A percentile compares a stretch with the other conserved stretches of the same genome.
These are phyloP conservation scores for Lepidostoma basale DNA, from an alignment of 1,140 invertebrate genomes.

Conservation along the genomic window DNA sequence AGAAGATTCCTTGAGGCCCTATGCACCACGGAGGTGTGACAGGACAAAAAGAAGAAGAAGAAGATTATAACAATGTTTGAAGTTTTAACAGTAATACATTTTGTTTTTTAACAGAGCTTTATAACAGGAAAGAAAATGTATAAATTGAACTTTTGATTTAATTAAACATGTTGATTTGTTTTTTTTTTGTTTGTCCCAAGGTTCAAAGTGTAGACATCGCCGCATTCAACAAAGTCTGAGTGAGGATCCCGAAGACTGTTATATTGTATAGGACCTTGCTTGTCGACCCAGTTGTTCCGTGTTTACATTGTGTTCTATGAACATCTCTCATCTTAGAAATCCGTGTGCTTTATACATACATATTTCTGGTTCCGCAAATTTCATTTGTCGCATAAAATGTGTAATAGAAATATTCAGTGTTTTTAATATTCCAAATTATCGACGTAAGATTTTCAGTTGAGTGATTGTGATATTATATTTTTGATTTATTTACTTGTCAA, in stretches of 20 bases:
- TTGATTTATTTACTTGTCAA: constrained; percentile 8
- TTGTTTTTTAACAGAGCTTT: no score
- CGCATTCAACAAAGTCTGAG: constrained; percentile 84
- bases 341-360: no score
- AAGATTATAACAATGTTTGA: no score
- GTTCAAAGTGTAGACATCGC: constrained; percentile 84
- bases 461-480: constrained; percentile 11
- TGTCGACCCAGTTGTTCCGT: background rate
- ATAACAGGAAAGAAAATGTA: background rate
- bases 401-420: no score
- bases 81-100: no score
- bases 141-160: background rate
- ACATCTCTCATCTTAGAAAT: constrained; percentile 2
- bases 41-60: no score
- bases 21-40: no score
- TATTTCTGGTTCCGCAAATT: no score
- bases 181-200: constrained; percentile 57
- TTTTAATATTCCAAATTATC: constrained; percentile 12
- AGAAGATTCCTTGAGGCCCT: no score
- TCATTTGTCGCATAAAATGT: no score
- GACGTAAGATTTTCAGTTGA: no score
- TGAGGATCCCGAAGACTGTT: constrained; percentile 11
- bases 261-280: background rate
- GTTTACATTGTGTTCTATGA: constrained; percentile 21
- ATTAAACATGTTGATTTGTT: background rate